Percentiles rank a stretch among this genome's conserved stretches.
These are phyloP conservation scores for Arbacia lixula DNA, from an alignment of 53 echinoderm and acorn worm genomes.

Conservation along the genomic window DNA sequence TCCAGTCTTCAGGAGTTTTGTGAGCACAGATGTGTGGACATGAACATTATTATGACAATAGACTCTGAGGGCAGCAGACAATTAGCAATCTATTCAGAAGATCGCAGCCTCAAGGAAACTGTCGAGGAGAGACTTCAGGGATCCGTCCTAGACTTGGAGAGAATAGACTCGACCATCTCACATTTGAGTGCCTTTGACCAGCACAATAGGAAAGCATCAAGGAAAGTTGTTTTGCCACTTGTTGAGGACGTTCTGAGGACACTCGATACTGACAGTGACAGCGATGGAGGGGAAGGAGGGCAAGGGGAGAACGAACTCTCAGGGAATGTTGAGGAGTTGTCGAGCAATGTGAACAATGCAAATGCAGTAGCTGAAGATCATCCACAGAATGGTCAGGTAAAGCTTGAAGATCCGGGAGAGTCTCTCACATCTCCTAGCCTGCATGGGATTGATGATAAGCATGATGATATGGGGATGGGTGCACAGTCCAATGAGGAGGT, in stretches of 20 bases:
- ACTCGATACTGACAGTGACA: slow-evolving; percentile 36
- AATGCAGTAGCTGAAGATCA: slow-evolving; percentile 43
- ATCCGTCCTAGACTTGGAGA: slow-evolving; percentile 55
- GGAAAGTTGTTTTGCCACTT: slow-evolving; percentile 84
- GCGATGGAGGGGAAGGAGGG: background rate
- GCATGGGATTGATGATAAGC: slow-evolving; percentile 21
- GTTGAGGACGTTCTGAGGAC: slow-evolving; percentile 71
- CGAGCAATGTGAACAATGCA: slow-evolving; percentile 76
- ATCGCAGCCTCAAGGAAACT: slow-evolving; percentile 13
- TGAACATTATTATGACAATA: slow-evolving; percentile 54
- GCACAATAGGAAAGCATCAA: slow-evolving; percentile 83
- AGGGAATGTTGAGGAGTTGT: slow-evolving; percentile 63
- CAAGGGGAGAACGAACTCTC: slow-evolving; percentile 44
- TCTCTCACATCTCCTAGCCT: background rate
- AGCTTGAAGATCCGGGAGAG: slow-evolving; percentile 9
- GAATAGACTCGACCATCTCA: slow-evolving; percentile 21
- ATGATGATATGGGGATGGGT: background rate
- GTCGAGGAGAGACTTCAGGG: slow-evolving; percentile 45
- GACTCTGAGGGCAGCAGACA: slow-evolving; percentile 48
- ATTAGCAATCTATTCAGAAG: slow-evolving; percentile 43
- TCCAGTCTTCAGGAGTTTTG: slow-evolving; percentile 74
- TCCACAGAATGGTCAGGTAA: slow-evolving; percentile 51
- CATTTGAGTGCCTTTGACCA: slow-evolving; percentile 68
- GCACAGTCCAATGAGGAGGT: background rate
- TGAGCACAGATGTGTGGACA: slow-evolving; percentile 60